Conservation (phyloP, 2,113 vertebrate species). For the Percina caprodes region DNA sequence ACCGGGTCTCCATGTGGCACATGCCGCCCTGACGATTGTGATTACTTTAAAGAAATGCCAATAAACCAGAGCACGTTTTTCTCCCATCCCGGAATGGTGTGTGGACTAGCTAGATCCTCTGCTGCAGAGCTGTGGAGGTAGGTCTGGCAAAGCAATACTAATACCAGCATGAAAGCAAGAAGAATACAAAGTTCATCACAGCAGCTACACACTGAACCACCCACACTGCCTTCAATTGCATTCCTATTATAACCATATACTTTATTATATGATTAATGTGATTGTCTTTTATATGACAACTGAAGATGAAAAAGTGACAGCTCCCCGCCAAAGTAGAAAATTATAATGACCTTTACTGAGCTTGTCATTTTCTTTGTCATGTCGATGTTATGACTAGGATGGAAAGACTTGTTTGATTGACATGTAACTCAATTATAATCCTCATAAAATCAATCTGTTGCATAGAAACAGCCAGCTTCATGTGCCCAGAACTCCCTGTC, state of each 20-base stretch:
- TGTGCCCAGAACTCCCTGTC: constrained; percentile 7
- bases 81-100: too few relatives aligned
- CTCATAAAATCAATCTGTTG: constrained; percentile 52
- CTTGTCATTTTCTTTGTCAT: constrained; percentile 35
- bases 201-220: background rate
- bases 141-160: too few relatives aligned
- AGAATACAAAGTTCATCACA: background rate
- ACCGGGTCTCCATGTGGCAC: too few relatives aligned
- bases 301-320: constrained; percentile 16
- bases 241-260: constrained; percentile 3
- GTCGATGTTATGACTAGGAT: constrained; percentile 15
- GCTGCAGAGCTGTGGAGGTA: too few relatives aligned
- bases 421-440: constrained; percentile 51
- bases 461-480: constrained; percentile 49
- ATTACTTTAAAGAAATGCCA: too few relatives aligned
- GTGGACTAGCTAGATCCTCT: too few relatives aligned
- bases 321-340: constrained; percentile 19
- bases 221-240: background rate
- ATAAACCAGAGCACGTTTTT: too few relatives aligned
- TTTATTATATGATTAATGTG: constrained; percentile 3
- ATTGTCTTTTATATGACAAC: background rate
- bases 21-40: too few relatives aligned
- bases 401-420: constrained; percentile 53
- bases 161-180: constrained; percentile 1
- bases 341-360: constrained; percentile 42